phyloP scores from a whole-genome alignment of 64 coral and sea anemone species.

The Montipora foliosa region DNA sequence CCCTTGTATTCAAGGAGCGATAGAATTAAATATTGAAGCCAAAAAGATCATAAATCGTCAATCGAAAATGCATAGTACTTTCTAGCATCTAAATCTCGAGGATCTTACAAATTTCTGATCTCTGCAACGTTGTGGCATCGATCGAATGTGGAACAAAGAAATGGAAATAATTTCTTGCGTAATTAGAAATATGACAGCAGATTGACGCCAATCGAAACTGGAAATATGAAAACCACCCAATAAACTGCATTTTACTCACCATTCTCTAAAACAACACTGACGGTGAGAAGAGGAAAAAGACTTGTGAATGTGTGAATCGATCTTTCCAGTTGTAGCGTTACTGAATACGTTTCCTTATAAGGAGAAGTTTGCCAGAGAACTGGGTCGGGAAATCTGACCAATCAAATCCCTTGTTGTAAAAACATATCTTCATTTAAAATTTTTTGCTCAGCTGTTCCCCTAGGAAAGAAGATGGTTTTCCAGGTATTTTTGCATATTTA shows the following conservation, averaged over 20 bases:
- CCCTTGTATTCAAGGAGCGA: too few species aligned
- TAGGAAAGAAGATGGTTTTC: not conserved
- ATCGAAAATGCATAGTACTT: not conserved
- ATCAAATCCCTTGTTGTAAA: slow-evolving; percentile 3
- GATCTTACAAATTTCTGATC: not conserved
- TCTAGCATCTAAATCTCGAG: not conserved
- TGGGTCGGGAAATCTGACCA: slow-evolving; percentile 14
- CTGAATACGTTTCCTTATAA: not conserved
- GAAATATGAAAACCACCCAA: not conserved
- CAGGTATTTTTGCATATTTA: slow-evolving; percentile 8
- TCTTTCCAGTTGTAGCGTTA: not conserved
- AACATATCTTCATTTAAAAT: not conserved
- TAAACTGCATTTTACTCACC: not conserved
- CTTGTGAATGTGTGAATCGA: not conserved
- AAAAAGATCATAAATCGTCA: too few species aligned
- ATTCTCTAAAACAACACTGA: not conserved
- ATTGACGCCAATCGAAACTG: not conserved
- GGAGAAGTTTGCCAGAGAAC: not conserved
- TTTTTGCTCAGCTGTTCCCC: not conserved
- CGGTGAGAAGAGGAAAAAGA: too few species aligned
- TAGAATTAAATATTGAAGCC: too few species aligned
- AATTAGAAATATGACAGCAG: not conserved
- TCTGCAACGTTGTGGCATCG: too few species aligned
- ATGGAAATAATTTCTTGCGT: not conserved
- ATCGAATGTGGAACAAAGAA: not conserved